These are phyloP conservation scores for Megalops atlanticus DNA, from an alignment of 2,113 vertebrate genomes.

Conservation along the genomic window DNA sequence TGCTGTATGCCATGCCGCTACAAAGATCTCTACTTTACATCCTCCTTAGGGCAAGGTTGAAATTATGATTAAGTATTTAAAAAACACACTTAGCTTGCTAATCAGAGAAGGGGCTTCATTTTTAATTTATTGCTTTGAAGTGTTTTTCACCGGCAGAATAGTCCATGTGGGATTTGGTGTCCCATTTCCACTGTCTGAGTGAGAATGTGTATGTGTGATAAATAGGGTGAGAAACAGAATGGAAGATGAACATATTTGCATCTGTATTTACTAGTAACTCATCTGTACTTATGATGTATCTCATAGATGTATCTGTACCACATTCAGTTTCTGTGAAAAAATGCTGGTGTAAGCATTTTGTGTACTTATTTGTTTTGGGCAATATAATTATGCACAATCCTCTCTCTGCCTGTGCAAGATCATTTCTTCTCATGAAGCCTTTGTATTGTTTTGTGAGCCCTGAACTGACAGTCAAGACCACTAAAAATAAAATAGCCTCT, in stretches of 20 bases:
- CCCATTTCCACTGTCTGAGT: conserved; percentile 15
- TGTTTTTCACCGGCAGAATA: conserved; percentile 5
- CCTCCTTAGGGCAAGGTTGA: background rate
- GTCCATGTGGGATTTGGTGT: conserved; percentile 13
- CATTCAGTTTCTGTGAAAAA: too few relatives aligned
- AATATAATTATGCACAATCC: background rate
- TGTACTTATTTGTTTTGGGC: too few relatives aligned
- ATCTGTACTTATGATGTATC: too few relatives aligned
- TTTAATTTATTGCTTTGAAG: conserved; percentile 6
- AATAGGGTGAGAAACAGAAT: background rate
- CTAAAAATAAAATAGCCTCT: background rate
- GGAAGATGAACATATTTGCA: background rate
- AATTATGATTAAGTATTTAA: conserved; percentile 1
- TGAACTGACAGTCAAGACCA: background rate
- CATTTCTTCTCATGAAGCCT: background rate
- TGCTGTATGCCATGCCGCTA: background rate
- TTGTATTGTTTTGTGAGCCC: background rate
- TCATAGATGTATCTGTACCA: too few relatives aligned
- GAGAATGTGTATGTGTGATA: background rate
- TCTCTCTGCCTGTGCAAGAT: background rate
- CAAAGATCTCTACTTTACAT: background rate
- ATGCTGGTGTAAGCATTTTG: too few relatives aligned
- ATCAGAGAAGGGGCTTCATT: background rate
- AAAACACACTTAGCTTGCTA: conserved; percentile 9
- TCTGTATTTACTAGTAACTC: background rate